phyloP scores from a whole-genome alignment of 2,888 invertebrate genomes.

The Nysson spinosus region DNA sequence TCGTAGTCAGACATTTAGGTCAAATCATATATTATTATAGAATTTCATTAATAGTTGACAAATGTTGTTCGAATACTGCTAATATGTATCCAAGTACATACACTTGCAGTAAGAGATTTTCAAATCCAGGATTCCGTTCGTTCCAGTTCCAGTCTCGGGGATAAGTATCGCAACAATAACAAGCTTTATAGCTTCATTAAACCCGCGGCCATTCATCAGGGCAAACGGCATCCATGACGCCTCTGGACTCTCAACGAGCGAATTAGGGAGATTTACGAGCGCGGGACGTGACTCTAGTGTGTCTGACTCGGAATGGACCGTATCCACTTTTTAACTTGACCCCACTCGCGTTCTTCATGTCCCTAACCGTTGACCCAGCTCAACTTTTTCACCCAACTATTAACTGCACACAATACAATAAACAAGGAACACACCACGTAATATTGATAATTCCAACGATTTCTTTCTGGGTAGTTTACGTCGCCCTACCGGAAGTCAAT shows the following conservation, averaged over 20 bases:
- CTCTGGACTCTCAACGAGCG: constrained; percentile 65
- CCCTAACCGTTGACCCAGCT: constrained; percentile 40
- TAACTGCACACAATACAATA: too few species aligned
- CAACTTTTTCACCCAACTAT: too few species aligned
- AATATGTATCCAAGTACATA: too few species aligned
- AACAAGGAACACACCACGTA: too few species aligned
- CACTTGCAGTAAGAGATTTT: neutral
- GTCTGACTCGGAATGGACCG: constrained; percentile 54
- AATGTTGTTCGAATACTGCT: too few species aligned
- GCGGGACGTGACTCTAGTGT: constrained; percentile 64
- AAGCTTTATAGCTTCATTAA: constrained; percentile 62
- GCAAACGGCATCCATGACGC: constrained; percentile 59
- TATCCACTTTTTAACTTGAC: constrained; percentile 58
- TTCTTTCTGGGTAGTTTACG: too few species aligned
- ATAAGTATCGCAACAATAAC: constrained; percentile 55
- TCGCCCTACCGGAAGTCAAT: constrained; percentile 68
- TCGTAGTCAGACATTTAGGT: constrained; percentile 28
- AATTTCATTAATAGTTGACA: too few species aligned
- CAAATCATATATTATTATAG: constrained; percentile 9
- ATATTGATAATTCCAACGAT: too few species aligned
- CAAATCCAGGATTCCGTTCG: constrained; percentile 20
- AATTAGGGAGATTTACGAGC: constrained; percentile 70
- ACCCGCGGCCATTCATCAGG: constrained; percentile 58
- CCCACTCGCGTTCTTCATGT: constrained; percentile 33
- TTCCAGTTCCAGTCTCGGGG: constrained; percentile 18